Base-by-base conservation (phyloP, 2,797 vertebrate genomes). In the Scolopax rusticola region DNA sequence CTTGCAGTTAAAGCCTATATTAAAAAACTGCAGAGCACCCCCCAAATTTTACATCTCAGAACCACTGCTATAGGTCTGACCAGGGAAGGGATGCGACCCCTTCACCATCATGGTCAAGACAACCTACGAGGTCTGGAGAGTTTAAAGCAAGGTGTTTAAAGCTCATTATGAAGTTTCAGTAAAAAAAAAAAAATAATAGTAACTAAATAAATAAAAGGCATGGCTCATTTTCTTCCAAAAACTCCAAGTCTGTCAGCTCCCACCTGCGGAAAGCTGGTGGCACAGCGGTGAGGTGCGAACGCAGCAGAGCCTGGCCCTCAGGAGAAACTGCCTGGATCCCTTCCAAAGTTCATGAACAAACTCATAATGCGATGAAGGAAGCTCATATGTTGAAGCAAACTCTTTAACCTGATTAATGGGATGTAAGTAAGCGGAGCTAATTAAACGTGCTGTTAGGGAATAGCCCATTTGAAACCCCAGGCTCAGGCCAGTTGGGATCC, bases 321-420 rank as follows among this genome's bases (percentile, higher is more conserved):
- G 45, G 82, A 74, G 61, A 70, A 92, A 78, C 48, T 0, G 0
- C 15, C 93, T 92, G 92, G 90, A 94, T 82, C 87, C 91, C 83
- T 89, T 95, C 96, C 93, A 94, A 1, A 91, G 64, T 83, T 76
- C 88, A 51, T 76, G 70, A 76, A 25, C 88, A 85, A 74, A 86
- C 86, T 87, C 93, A 54, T 65, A 83, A 89, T 85, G 70, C 5
- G 11, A 81, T 89, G 81, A 95, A 91, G 79, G 89, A 94, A 93
- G 86, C 88, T 95, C 74, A 0, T 77, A 87, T 84, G 89, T 89
- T 91, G 92, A 73, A 85, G 90, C 61, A 90, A 95, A 92, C 88
- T 95, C 93, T 93, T 94, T 95, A 97, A 95, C 90, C 81, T 96
- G 88, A 95, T 95, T 92, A 97, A 95, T 96, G 94, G 94, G 92